Percentiles rank a stretch among this genome's conserved stretches.
Evolutionary conservation across 2,797 vertebrate genomes (phyloP).

Genomic region (Masticophis lateralis): DNA sequence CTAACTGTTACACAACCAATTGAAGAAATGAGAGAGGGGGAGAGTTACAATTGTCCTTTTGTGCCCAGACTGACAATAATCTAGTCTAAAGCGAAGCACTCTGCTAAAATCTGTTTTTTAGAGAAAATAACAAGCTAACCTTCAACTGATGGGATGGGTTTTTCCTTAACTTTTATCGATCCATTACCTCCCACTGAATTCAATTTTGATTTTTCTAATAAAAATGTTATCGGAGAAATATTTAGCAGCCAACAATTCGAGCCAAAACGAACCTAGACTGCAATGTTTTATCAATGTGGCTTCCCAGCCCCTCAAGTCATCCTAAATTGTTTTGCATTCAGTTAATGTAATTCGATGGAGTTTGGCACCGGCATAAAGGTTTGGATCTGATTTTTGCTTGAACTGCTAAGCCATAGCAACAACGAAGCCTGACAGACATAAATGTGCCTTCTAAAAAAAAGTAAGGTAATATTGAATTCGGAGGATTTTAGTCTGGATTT

Average conservation of each 20-base stretch:
- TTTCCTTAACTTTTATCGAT: not conserved
- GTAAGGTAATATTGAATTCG: slow-evolving; percentile 32
- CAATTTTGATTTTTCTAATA: slow-evolving; percentile 21
- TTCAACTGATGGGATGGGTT: not conserved
- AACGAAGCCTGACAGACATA: slow-evolving; percentile 19
- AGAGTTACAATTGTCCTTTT: not conserved
- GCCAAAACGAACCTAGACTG: not conserved
- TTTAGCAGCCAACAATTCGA: slow-evolving; percentile 37
- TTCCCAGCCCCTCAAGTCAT: not conserved
- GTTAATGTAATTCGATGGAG: not conserved
- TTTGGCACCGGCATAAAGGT: slow-evolving; percentile 26
- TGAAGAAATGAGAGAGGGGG: not conserved
- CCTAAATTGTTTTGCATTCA: not conserved
- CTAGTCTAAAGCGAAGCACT: slow-evolving; percentile 32
- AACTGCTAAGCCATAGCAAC: not conserved
- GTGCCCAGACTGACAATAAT: not conserved
- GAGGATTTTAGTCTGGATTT: not conserved
- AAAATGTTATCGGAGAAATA: slow-evolving; percentile 31
- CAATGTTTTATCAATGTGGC: not conserved
- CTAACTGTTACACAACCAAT: not conserved
- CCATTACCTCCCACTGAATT: slow-evolving; percentile 2
- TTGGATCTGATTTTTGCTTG: slow-evolving; percentile 13
- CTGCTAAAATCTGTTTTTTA: slow-evolving; percentile 1
- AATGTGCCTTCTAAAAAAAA: slow-evolving; percentile 42
- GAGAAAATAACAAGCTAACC: not conserved